phyloP scores from a whole-genome alignment of 2,888 invertebrate genomes.

The Tineola bisselliella region DNA sequence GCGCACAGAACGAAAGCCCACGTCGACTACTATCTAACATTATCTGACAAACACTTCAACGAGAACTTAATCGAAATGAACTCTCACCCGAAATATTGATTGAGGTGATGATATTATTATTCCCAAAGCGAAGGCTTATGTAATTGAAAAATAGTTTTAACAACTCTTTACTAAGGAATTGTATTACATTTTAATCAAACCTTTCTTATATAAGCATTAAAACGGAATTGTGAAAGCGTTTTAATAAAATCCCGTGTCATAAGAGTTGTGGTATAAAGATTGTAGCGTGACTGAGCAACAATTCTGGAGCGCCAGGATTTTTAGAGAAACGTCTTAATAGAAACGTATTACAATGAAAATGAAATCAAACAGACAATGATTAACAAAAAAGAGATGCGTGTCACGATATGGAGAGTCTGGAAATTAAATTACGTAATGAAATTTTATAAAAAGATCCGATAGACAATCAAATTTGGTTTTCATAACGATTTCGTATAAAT shows the following conservation, averaged over 20 bases:
- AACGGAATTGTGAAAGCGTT: neutral
- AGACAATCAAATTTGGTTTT: no score
- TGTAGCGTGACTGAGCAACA: conserved; percentile 1
- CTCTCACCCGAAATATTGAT: conserved; percentile 22
- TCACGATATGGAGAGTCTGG: neutral
- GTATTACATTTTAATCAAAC: conserved; percentile 5
- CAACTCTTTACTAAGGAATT: neutral
- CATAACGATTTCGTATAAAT: no score
- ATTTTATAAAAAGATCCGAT: no score
- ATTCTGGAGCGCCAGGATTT: conserved; percentile 4
- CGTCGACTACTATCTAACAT: conserved; percentile 13
- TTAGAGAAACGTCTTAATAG: conserved; percentile 9
- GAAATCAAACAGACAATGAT: conserved; percentile 6
- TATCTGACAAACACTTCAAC: conserved; percentile 27
- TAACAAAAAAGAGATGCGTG: conserved; percentile 4
- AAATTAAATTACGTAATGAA: neutral
- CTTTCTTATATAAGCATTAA: neutral
- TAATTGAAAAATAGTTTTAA: conserved; percentile 17
- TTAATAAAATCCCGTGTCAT: no score
- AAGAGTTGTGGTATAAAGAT: neutral
- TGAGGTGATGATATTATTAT: conserved; percentile 14
- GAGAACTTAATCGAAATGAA: conserved; percentile 31
- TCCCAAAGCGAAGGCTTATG: conserved; percentile 21
- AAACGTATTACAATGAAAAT: neutral
- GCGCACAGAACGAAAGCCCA: conserved; percentile 17